Evolutionary conservation across 53 echinoderm and acorn worm species (phyloP).

Genomic region (Crossaster papposus): DNA sequence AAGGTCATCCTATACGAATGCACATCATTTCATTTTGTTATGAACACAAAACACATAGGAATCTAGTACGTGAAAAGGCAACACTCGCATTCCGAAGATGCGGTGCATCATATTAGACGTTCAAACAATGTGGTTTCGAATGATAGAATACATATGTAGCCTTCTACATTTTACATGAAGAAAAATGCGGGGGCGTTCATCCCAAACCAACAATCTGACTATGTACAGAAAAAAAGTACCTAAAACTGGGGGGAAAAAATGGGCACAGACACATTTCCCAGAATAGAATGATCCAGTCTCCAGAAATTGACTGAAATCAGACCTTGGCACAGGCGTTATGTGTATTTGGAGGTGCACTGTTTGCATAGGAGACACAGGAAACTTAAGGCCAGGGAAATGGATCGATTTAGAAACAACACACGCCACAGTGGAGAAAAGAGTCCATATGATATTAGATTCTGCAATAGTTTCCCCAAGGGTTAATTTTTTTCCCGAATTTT

Average conservation of each 20-base stretch:
- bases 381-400: conserved; percentile 20
- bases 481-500: not conserved
- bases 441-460: not conserved
- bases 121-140: not conserved
- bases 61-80: too few relatives aligned
- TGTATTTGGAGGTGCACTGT: conserved; percentile 20
- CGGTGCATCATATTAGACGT: not conserved
- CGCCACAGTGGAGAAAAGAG: not conserved
- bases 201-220: not conserved
- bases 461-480: not conserved
- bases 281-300: conserved; percentile 15
- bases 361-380: conserved; percentile 14
- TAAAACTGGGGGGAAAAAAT: not conserved
- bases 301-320: conserved; percentile 20
- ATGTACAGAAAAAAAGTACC: not conserved
- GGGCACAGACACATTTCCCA: not conserved
- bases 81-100: too few relatives aligned
- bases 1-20: too few relatives aligned
- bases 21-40: too few relatives aligned
- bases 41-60: too few relatives aligned
- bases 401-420: conserved; percentile 21
- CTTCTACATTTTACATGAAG: not conserved
- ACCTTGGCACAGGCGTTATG: not conserved
- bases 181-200: not conserved
- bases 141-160: conserved; percentile 1